Evolutionary conservation across 2,113 vertebrate species (phyloP).

Genomic region (Ascaphus truei): DNA sequence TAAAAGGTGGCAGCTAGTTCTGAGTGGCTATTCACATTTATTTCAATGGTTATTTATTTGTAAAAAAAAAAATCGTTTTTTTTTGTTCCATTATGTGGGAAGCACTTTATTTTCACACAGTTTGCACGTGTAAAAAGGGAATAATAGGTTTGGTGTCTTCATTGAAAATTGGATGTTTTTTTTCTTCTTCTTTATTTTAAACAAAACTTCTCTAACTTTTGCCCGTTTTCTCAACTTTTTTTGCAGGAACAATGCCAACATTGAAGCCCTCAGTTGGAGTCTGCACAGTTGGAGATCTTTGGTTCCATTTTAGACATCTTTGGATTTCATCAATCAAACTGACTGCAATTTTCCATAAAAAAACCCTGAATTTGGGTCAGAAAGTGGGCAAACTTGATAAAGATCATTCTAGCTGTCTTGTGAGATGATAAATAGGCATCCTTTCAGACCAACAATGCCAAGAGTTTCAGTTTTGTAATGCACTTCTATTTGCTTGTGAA

Average conservation of each 20-base stretch:
- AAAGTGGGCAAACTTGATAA: conserved; percentile 95
- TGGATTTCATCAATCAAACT: conserved; percentile 99
- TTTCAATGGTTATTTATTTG: conserved; percentile 63
- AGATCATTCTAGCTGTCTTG: conserved; percentile 94
- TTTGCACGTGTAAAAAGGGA: conserved; percentile 78
- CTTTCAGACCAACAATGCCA: conserved; percentile 90
- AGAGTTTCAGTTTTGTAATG: conserved; percentile 72
- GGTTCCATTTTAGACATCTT: conserved; percentile 97
- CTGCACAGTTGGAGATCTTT: conserved; percentile 97
- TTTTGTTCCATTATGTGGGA: conserved; percentile 81
- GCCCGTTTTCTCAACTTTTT: conserved; percentile 90
- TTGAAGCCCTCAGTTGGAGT: conserved; percentile 93
- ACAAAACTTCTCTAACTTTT: conserved; percentile 91
- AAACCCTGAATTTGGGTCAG: conserved; percentile 94
- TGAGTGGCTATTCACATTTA: conserved; percentile 55
- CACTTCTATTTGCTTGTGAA: conserved; percentile 67
- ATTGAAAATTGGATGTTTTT: conserved; percentile 71
- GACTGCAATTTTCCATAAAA: conserved; percentile 99
- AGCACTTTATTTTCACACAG: conserved; percentile 86
- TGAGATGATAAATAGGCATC: conserved; percentile 99
- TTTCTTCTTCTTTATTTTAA: conserved; percentile 70
- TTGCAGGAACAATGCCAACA: conserved; percentile 95
- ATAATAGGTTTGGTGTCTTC: conserved; percentile 75
- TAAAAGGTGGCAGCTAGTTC: not conserved
- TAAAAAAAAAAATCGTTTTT: conserved; percentile 60